Base-by-base conservation (phyloP, 53 echinoderm and acorn worm genomes). In the Temnopleurus reevesii region DNA sequence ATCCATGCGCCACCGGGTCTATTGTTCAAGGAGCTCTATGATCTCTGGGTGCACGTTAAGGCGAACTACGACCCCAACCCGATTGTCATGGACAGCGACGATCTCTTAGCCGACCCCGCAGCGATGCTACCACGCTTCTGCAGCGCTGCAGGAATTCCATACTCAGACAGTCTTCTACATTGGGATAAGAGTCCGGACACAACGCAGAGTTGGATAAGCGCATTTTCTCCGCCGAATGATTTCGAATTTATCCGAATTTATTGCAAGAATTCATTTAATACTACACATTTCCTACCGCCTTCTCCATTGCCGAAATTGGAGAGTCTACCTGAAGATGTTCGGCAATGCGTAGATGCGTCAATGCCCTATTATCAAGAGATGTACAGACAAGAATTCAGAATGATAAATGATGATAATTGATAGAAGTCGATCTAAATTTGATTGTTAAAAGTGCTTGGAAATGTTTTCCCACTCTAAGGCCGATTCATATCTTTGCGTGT, bases 291-390 rank as follows among this genome's bases (percentile, higher is more conserved):
- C 10, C 3, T 53, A 0, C 54, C 83, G 29, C 83, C 53, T 34
- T 13, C 35, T 10, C 36, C 83, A 4, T 17, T 35, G 2, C 56
- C 55, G 26, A 0, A 7, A 26, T 18, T 54, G 13, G 83, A 83
- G 4, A 33, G 15, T 10, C 83, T 83, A 35, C 54, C 54, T 53
- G 49, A 35, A 21, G 83, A 83, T 35, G 55, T 83, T 2, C 33
- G 35, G 55, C 31, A 83, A 33, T 83, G 83, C 17, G 57, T 83
- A 4, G 56, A 83, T 2, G 56, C 30, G 4, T 23, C 29, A 15
- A 53, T 83, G 83, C 83, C 83, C 19, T 83, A 83, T 15, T 83
- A 83, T 55, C 54, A 83, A 36, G 55, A 83, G 35, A 83, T 83
- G 83, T 55, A 56, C 23, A 17, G 17, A 17, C 53, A 53, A 9